Base-by-base conservation (phyloP, 2,113 vertebrate species). In the Bufo gargarizans region DNA sequence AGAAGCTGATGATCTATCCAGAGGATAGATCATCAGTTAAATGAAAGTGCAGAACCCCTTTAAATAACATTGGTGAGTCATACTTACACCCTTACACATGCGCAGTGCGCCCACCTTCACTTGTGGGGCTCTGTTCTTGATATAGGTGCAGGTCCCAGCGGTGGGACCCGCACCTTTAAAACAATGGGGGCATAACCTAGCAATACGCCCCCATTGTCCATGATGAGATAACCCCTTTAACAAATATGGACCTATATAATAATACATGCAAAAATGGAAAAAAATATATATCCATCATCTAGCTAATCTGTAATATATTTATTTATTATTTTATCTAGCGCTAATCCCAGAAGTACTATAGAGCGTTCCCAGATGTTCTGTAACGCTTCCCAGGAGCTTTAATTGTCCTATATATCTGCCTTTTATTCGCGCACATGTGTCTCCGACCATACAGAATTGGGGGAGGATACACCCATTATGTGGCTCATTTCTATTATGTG, bases 361-460 rank as follows among this genome's bases (percentile, higher is more conserved):
- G 45, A 84, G 61, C 5, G 33, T 16, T 77, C 84, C 33, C 84
- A 85, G 33, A 59, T n/a, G 71, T 77, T 58, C 19, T 47, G 11
- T 61, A n/a, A 49, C 12, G 3, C 16, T 59, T 61, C n/a, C 55
- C 50, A 33, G 49, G 71, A 77, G 53, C 71, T 61, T 16, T 14
- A 22, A 53, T 49, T 7, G 17, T 61, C 33, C 20, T 76, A 72
- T 58, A 85, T 61, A 83, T 22, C 19, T 47, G 81, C 45, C 47
- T 69, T 43, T 61, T 69, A 19, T 19, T 83, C 20, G 63, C 61
- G n/a, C 14, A 19, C 19, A 83, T 10, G 19, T 49, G 47, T 67
- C 61, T 69, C 7, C 53, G 45, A 47, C 81, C 61, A 65, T 47
- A 65, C 80, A 53, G 81, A 83, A 65, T 49, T 67, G 80, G 58